Base-by-base conservation (phyloP, 2,888 invertebrate genomes). In the Elaeidobius kamerunicus region DNA sequence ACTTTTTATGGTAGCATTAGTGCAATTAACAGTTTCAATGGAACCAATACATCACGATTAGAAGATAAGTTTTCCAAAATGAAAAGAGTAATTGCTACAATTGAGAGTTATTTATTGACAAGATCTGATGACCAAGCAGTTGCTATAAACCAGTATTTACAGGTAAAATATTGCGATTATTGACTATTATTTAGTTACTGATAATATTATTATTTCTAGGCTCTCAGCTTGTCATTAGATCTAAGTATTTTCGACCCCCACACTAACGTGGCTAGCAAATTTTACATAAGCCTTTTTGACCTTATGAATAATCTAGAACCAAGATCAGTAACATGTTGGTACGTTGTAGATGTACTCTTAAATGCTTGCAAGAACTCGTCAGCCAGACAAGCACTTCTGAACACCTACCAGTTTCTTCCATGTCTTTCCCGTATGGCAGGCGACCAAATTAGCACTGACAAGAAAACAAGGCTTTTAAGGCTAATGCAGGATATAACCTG, bases 401-500 rank as follows among this genome's bases (percentile, higher is more conserved):
- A 85, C 61, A 85, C 82, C 1, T 86, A 84, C 64, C 84, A 85
- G 65, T 86, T 85, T 67, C 75, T 84, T 66, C 85, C 85, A 17
- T 77, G 83, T 52, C 66, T 87, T 38, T 76, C 84, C 1, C 73
- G 79, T 58, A 65, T 85, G 20, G 69, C 86, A 36, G 77, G 80
- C 30, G 79, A 83, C 63, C 70, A 81, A 50, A 73, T 84, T 58
- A 79, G 79, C 20, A 75, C 75, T 61, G 84, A 84, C 39, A 86
- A 85, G 65, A 82, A 81, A 72, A 75, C 82, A 23, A 76, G 78
- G 63, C 71, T 85, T 1, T 71, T 86, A 1, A 75, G 78, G 59
- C 75, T 86, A 27, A 80, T 86, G 74, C 84, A 82, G 79, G 86
- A 88, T 65, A 75, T 90, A 52, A 86, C 88, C 0, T 88, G 87